Evolutionary conservation across 2,888 invertebrate genomes (phyloP).

Genomic region (Papilio elwesi): DNA sequence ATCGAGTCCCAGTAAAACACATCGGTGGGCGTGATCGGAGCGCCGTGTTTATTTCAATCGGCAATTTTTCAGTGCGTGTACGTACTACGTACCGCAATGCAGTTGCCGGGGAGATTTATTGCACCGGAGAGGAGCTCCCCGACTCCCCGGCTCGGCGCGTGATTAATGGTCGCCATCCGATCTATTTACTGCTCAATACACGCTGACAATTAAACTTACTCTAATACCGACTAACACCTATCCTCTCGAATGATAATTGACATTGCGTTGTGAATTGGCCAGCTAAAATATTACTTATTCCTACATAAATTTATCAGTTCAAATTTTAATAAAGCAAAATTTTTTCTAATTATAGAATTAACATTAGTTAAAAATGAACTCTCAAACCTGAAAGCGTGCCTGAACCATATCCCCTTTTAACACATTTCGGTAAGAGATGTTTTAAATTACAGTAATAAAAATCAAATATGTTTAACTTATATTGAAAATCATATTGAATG

Average conservation of each 20-base stretch:
- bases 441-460: too few species aligned
- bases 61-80: slow-evolving; percentile 71
- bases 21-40: slow-evolving; percentile 58
- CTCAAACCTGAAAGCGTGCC: too few species aligned
- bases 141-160: slow-evolving; percentile 58
- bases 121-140: slow-evolving; percentile 60
- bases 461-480: too few species aligned
- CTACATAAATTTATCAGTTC: too few species aligned
- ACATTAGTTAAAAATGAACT: too few species aligned
- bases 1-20: slow-evolving; percentile 44
- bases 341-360: too few species aligned
- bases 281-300: not conserved
- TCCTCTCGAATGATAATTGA: not conserved
- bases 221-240: slow-evolving; percentile 13
- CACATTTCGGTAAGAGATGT: too few species aligned
- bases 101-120: slow-evolving; percentile 74
- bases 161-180: slow-evolving; percentile 68
- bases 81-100: slow-evolving; percentile 70
- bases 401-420: too few species aligned
- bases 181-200: slow-evolving; percentile 65
- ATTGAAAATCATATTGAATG: too few species aligned
- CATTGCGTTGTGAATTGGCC: not conserved
- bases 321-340: too few species aligned
- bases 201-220: slow-evolving; percentile 34
- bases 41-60: slow-evolving; percentile 73